Base-by-base conservation (phyloP, 2,797 vertebrate genomes). In the Cephalopachus bancanus region DNA sequence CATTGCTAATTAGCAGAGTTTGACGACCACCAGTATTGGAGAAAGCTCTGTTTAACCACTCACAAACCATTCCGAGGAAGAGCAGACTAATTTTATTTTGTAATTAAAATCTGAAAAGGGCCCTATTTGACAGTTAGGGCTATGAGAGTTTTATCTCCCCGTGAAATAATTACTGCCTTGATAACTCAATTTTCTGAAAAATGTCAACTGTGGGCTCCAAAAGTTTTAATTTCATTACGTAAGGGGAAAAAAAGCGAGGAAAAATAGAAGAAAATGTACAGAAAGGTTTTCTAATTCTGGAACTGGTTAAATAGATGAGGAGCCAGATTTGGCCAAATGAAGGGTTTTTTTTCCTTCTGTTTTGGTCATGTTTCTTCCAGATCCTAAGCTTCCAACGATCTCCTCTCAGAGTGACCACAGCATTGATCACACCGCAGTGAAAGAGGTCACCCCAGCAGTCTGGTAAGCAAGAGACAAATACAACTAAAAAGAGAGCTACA, bases 1-100 rank as follows among this genome's bases (percentile, higher is more conserved):
- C 99, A 99, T 99, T 99, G 99, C 99, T 99, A 99, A 99, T 99
- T 99, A 99, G 98, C 98, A 98, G 98, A 99, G 99, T 99, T 99
- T 99, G 99, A 99, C 99, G 99, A 99, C 99, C 99, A 99, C 99
- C 98, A 98, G 98, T 98, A 99, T 98, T 99, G 98, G 98, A 83
- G 98, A 98, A 98, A 99, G 98, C 98, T 99, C 99, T 99, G 99
- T 98, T 99, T 99, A 99, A 99, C 99, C 99, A 99, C 98, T 99
- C 98, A 98, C 98, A 98, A 98, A 98, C 98, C 98, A 98, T 98
- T 98, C 97, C 94, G 98, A 98, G 98, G 98, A 99, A 98, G 99
- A 98, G 98, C 98, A 98, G 98, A 98, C 98, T 99, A 98, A 99
- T 98, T 99, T 98, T 98, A 99, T 98, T 99, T 98, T 99, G 98